Percentiles rank a stretch among this genome's conserved stretches.
Evolutionary conservation across 2,797 vertebrate species (phyloP).

Genomic region (Enoplosus armatus): DNA sequence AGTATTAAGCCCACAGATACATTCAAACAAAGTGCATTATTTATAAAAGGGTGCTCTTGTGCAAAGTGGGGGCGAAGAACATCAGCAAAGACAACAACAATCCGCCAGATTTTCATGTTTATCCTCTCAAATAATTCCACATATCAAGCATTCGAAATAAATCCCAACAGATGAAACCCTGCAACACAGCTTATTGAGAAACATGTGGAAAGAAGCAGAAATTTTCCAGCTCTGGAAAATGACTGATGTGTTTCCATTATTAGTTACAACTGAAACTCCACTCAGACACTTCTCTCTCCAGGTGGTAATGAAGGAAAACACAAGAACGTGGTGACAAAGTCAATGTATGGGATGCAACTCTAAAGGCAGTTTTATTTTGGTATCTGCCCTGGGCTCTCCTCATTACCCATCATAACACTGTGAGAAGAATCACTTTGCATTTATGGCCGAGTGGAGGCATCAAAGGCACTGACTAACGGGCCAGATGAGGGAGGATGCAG

Average conservation of each 20-base stretch:
- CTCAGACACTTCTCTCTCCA: slow-evolving; percentile 42
- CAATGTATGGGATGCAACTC: slow-evolving; percentile 23
- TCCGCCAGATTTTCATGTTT: slow-evolving; percentile 25
- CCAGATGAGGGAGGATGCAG: slow-evolving; percentile 65
- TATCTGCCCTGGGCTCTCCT: slow-evolving; percentile 47
- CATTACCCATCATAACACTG: slow-evolving; percentile 58
- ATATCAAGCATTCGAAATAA: slow-evolving; percentile 19
- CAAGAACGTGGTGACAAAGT: slow-evolving; percentile 41
- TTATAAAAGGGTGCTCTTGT: slow-evolving; percentile 65
- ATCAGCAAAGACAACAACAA: slow-evolving; percentile 47
- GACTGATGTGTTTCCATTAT: slow-evolving; percentile 55
- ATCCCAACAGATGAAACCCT: slow-evolving; percentile 42
- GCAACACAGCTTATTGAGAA: slow-evolving; percentile 38
- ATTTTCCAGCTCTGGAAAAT: slow-evolving; percentile 40
- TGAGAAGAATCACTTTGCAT: slow-evolving; percentile 66
- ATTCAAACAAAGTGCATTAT: slow-evolving; percentile 79
- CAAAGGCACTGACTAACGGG: slow-evolving; percentile 59
- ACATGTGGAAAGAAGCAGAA: slow-evolving; percentile 15
- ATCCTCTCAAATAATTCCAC: slow-evolving; percentile 40
- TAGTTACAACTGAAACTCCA: slow-evolving; percentile 49
- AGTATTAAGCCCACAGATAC: slow-evolving; percentile 66
- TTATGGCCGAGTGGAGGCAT: slow-evolving; percentile 55
- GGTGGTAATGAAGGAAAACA: slow-evolving; percentile 50
- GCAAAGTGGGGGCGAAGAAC: slow-evolving; percentile 38
- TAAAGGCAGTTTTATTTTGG: slow-evolving; percentile 49